Base-by-base conservation (phyloP, 2,888 invertebrate species). In the Hybos culiciformis region DNA sequence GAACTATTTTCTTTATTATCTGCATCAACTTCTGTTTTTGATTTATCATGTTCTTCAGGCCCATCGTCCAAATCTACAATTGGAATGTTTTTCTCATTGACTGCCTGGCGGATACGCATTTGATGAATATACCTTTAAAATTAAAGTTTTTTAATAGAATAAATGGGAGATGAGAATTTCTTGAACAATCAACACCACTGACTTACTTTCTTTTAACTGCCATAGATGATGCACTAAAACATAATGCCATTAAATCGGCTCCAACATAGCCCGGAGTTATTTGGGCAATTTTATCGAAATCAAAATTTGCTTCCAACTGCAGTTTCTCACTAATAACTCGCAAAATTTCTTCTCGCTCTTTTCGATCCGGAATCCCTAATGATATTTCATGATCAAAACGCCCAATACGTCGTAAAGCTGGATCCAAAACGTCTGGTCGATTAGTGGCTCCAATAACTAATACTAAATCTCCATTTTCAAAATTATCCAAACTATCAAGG, bases 201-300 rank as follows among this genome's bases (percentile, higher is more conserved):
- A 46, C 54, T 46, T 46, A 58, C 56, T 57, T 54, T 5, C 83
- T 73, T 57, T 87, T 83, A 0, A 92, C 82, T 36, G 93, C 92
- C 52, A 78, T 77, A 61, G 88, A 82, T 9, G 88, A 86, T 3
- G 96, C 90, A 66, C 92, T 88, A 48, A 87, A 75, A 1, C 85
- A 78, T 42, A 96, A 70, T 1, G 88, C 81, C 62, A 82, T 75
- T 51, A 98, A 69, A 73, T 98, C 94, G 5, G 91, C 93, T 12
- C 94, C 97, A 26, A 96, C 96, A 70, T 82, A 97, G 1, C 97
- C 97, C 1, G 97, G 97, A 7, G 93, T 93, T 40, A 83, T 71
- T 54, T 80, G 78, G 19, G 93, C 91, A 48, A 97, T 67, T 39
- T 70, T 67, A 43, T 74, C 69, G 56, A 81, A 78, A 60, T 83